Percentiles rank a stretch among this genome's conserved stretches.
phyloP scores from a whole-genome alignment of 92 coral and sea anemone species.

The Actinostola sp. region DNA sequence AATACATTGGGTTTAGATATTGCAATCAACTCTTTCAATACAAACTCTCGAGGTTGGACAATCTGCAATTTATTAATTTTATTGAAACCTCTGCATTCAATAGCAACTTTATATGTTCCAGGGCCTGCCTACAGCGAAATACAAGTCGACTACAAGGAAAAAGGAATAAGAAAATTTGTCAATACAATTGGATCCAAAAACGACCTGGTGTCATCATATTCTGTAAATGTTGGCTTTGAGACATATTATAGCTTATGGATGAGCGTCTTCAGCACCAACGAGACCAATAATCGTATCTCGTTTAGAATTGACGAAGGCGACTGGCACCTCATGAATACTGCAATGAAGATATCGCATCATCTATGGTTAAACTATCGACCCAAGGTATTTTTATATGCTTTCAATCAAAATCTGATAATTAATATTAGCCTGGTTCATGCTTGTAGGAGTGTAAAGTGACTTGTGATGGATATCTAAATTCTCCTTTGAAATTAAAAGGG shows the following conservation, averaged over 20 bases:
- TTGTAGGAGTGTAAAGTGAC: no score
- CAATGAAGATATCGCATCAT: constrained; percentile 23
- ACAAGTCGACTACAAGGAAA: neutral
- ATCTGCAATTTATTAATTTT: no score
- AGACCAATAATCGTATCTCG: constrained; percentile 52
- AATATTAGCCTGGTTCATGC: neutral
- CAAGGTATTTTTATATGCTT: constrained; percentile 35
- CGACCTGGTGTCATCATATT: constrained; percentile 70
- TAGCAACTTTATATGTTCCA: constrained; percentile 7
- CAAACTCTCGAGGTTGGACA: no score
- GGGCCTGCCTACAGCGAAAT: constrained; percentile 85
- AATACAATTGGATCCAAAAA: constrained; percentile 53
- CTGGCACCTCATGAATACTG: constrained; percentile 31
- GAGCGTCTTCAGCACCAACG: constrained; percentile 45
- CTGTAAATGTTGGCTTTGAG: constrained; percentile 45
- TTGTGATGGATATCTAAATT: no score
- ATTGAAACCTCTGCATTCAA: neutral
- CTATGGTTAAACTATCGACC: constrained; percentile 64
- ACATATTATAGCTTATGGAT: constrained; percentile 80
- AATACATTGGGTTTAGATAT: no score
- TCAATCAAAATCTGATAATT: no score
- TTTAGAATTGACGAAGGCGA: constrained; percentile 79
- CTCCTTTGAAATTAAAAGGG: no score
- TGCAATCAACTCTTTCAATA: no score
- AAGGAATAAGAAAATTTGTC: constrained; percentile 39